A percentile compares a stretch with the other conserved stretches of the same genome.
Evolutionary conservation across 2,113 vertebrate genomes (phyloP).

Genomic region (Cebidichthys violaceus): DNA sequence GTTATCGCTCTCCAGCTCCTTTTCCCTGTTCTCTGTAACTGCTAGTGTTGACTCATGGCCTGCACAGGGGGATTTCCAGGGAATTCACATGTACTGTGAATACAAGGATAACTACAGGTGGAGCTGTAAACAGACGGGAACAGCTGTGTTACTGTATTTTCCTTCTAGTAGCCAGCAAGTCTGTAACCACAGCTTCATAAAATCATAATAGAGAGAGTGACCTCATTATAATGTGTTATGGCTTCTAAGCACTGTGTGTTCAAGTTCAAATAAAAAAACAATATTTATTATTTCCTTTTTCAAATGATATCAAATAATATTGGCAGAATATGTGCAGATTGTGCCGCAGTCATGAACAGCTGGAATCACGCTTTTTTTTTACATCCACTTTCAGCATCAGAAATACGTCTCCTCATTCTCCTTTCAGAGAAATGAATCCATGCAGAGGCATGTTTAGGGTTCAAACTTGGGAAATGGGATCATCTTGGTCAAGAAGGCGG

Average conservation of each 20-base stretch:
- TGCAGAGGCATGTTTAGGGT: conserved; percentile 6
- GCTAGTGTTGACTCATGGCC: conserved; percentile 40
- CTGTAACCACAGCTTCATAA: conserved; percentile 17
- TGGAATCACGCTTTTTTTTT: neutral
- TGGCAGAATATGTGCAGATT: too few species aligned
- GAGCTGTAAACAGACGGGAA: conserved; percentile 46
- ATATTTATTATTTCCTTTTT: neutral
- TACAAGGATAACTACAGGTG: conserved; percentile 19
- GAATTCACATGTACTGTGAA: conserved; percentile 18
- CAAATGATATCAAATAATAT: neutral
- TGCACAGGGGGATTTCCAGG: conserved; percentile 51
- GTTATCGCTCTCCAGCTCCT: conserved; percentile 43
- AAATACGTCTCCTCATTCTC: neutral
- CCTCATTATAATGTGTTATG: neutral
- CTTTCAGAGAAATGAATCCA: neutral
- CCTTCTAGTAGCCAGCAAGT: neutral
- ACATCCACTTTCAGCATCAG: neutral
- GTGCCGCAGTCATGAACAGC: neutral
- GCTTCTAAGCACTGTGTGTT: neutral
- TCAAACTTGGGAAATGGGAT: conserved; percentile 10
- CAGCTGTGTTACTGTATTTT: conserved; percentile 49
- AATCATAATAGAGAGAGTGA: neutral
- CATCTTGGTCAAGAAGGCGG: conserved; percentile 18
- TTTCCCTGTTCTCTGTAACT: conserved; percentile 10
- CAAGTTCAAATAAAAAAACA: neutral